A percentile compares a stretch with the other conserved stretches of the same genome.
Evolutionary conservation across 1,140 invertebrate species (phyloP).

Genomic region (Drosophila parabipectinata): DNA sequence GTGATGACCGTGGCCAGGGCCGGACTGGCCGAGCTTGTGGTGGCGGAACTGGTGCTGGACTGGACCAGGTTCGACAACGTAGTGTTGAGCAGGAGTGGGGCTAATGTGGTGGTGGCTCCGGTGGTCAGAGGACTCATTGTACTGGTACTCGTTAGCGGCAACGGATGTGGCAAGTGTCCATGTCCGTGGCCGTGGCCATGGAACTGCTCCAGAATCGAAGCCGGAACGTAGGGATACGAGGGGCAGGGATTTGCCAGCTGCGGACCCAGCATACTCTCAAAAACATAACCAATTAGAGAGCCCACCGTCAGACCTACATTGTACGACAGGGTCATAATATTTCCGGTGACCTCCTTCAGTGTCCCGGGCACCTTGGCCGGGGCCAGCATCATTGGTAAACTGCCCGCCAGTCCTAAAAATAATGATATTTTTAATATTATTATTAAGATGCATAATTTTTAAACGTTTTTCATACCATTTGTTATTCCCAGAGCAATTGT

Average conservation of each 20-base stretch:
- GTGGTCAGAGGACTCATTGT: constrained; percentile 37
- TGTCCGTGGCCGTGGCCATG: constrained; percentile 38
- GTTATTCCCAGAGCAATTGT: constrained; percentile 91
- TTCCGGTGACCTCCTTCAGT: constrained; percentile 92
- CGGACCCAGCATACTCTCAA: constrained; percentile 90
- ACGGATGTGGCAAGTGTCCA: constrained; percentile 42
- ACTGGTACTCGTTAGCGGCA: constrained; percentile 54
- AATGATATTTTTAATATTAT: not conserved
- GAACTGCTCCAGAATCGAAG: constrained; percentile 54
- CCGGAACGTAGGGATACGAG: constrained; percentile 68
- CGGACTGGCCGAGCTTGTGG: constrained; percentile 41
- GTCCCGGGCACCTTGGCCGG: constrained; percentile 91
- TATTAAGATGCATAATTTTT: not conserved
- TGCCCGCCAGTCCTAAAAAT: constrained; percentile 89
- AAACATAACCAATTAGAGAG: constrained; percentile 91
- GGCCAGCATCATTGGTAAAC: constrained; percentile 95
- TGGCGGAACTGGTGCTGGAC: constrained; percentile 13
- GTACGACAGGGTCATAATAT: constrained; percentile 96
- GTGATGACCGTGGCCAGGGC: constrained; percentile 69
- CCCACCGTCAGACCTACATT: constrained; percentile 93
- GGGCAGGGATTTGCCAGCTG: constrained; percentile 84
- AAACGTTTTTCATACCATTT: constrained; percentile 85
- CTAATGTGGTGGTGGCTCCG: constrained; percentile 37
- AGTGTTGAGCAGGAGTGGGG: constrained; percentile 65
- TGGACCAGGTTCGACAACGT: constrained; percentile 39